A percentile compares a stretch with the other conserved stretches of the same genome.
Evolutionary conservation across 2,113 vertebrate genomes (phyloP).

Genomic region (Hepsetus odoe): DNA sequence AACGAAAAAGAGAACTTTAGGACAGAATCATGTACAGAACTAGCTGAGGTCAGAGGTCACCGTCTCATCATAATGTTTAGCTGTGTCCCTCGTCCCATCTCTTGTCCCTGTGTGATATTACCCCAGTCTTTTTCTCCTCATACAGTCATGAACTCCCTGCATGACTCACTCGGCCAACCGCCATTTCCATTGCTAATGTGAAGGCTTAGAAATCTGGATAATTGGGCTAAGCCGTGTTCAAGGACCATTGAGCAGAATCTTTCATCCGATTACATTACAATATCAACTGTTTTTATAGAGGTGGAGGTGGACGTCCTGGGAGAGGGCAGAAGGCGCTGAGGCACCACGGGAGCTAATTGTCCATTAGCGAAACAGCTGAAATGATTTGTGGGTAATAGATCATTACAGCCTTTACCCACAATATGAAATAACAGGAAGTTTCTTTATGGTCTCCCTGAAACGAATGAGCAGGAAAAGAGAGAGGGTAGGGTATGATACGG

Average conservation of each 20-base stretch:
- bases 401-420: conserved; percentile 22
- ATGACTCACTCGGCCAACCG: conserved; percentile 20
- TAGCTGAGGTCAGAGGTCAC: not conserved
- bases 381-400: conserved; percentile 40
- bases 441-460: not conserved
- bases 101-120: conserved; percentile 1
- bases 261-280: conserved; percentile 34
- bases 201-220: conserved; percentile 45
- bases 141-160: conserved; percentile 12
- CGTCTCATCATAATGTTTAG: not conserved
- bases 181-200: conserved; percentile 41
- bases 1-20: no score
- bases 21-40: not conserved
- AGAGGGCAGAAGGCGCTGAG: conserved; percentile 6
- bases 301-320: conserved; percentile 17
- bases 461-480: not conserved
- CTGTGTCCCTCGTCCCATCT: not conserved
- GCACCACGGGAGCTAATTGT: conserved; percentile 29
- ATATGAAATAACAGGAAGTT: not conserved
- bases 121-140: conserved; percentile 18
- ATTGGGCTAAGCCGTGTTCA: conserved; percentile 24
- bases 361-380: conserved; percentile 41
- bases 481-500: no score
- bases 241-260: conserved; percentile 35
- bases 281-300: conserved; percentile 29